These are phyloP conservation scores for Lepidocyrtinus sp. DNA, from an alignment of 2,888 invertebrate genomes.

Conservation along the genomic window DNA sequence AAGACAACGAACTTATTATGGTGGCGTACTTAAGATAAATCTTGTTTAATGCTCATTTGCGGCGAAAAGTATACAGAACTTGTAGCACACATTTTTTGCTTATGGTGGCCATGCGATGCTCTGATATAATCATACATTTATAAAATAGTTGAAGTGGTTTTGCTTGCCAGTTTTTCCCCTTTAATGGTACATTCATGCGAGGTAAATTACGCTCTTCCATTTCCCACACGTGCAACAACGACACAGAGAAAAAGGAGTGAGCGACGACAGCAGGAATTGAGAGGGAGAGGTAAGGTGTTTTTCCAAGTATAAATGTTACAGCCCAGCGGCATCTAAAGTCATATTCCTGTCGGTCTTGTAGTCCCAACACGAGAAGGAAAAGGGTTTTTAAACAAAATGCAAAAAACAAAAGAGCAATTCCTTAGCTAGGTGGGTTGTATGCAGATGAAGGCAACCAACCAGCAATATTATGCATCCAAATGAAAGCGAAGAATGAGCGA, in stretches of 20 bases:
- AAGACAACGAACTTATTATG: conserved; percentile 54
- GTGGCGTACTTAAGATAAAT: conserved; percentile 48
- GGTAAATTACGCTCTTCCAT: conserved; percentile 65
- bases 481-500: not conserved
- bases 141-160: conserved; percentile 53
- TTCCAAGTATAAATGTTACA: conserved; percentile 33
- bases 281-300: conserved; percentile 45
- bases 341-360: not conserved
- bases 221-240: conserved; percentile 64
- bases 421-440: not conserved
- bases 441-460: not conserved
- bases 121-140: conserved; percentile 50
- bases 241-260: conserved; percentile 24
- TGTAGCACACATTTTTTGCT: too few species aligned
- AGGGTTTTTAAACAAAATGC: not conserved
- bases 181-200: conserved; percentile 65
- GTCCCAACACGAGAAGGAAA: too few species aligned
- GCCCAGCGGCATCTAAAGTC: conserved; percentile 43
- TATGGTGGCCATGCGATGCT: conserved; percentile 25
- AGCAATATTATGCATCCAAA: not conserved
- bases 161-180: conserved; percentile 52
- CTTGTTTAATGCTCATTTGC: conserved; percentile 58
- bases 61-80: conserved; percentile 21
- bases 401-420: not conserved
- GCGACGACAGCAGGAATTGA: conserved; percentile 44